phyloP scores from a whole-genome alignment of 2,113 vertebrate genomes.

The Eulemur macaco region DNA sequence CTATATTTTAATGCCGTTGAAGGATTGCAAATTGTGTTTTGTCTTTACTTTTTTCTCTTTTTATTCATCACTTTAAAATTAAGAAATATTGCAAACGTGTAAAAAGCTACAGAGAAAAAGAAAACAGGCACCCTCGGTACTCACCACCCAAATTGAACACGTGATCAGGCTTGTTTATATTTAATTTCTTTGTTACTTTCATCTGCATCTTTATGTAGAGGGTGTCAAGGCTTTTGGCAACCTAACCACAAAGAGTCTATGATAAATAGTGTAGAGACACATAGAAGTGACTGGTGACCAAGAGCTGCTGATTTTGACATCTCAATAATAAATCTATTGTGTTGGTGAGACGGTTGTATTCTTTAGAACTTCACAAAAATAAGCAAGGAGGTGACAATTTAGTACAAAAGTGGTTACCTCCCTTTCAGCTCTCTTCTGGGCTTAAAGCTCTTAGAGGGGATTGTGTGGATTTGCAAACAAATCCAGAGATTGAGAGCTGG shows the following conservation, averaged over 20 bases:
- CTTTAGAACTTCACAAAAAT: slow-evolving; percentile 75
- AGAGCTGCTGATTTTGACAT: slow-evolving; percentile 79
- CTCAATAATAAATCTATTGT: slow-evolving; percentile 80
- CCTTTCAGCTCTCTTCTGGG: slow-evolving; percentile 31
- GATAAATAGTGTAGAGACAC: slow-evolving; percentile 42
- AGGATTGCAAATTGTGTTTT: background rate
- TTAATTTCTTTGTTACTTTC: slow-evolving; percentile 53
- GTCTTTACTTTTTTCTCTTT: background rate
- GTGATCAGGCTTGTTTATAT: background rate
- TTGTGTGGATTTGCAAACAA: slow-evolving; percentile 70
- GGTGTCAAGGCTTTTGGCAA: slow-evolving; percentile 47
- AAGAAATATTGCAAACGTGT: background rate
- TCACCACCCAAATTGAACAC: background rate
- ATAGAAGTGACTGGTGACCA: slow-evolving; percentile 48
- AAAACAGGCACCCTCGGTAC: background rate
- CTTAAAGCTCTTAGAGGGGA: slow-evolving; percentile 53
- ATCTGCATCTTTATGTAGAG: slow-evolving; percentile 61
- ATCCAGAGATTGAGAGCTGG: slow-evolving; percentile 1
- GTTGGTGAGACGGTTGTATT: slow-evolving; percentile 67
- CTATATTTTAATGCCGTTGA: background rate
- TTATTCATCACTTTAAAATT: background rate
- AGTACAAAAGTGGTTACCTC: slow-evolving; percentile 67
- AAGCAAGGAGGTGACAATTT: slow-evolving; percentile 70
- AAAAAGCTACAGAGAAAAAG: background rate
- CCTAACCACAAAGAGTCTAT: slow-evolving; percentile 36